Percentiles rank a stretch among this genome's conserved stretches.
These are phyloP conservation scores for Agrotis puta DNA, from an alignment of 2,888 invertebrate species.

Conservation along the genomic window DNA sequence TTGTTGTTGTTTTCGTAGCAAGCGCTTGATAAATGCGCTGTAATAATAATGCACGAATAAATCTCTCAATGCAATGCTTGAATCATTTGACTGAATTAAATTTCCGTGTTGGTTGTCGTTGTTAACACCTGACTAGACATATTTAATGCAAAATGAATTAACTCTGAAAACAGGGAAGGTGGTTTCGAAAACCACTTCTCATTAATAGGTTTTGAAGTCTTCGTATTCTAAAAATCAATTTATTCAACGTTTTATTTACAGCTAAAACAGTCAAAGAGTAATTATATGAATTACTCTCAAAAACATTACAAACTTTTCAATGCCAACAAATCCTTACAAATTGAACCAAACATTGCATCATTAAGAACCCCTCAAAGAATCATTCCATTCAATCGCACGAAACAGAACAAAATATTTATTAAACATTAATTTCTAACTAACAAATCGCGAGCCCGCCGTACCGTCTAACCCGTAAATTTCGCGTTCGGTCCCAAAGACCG, in stretches of 20 bases:
- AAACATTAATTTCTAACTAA: constrained; percentile 59
- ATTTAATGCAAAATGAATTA: not conserved
- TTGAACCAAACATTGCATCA: constrained; percentile 18
- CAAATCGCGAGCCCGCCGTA: constrained; percentile 55
- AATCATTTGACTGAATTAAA: constrained; percentile 47
- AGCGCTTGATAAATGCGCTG: constrained; percentile 63
- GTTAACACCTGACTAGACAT: constrained; percentile 7
- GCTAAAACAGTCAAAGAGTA: not conserved
- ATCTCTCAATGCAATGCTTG: constrained; percentile 50
- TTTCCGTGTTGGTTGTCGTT: constrained; percentile 26
- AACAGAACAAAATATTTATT: constrained; percentile 61
- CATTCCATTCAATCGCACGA: constrained; percentile 53
- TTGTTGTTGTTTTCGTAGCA: constrained; percentile 62
- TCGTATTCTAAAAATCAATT: not conserved
- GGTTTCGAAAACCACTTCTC: not conserved
- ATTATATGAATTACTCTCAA: not conserved
- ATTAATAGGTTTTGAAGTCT: not conserved
- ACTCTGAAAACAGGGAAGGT: not conserved
- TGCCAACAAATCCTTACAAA: constrained; percentile 19
- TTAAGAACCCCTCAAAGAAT: constrained; percentile 22
- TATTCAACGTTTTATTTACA: not conserved
- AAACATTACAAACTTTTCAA: constrained; percentile 3
- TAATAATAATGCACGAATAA: constrained; percentile 62
- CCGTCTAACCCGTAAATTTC: constrained; percentile 65
- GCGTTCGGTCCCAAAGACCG: constrained; percentile 58